Evolutionary conservation across 2,113 vertebrate species (phyloP).

Genomic region (Plotosus lineatus): DNA sequence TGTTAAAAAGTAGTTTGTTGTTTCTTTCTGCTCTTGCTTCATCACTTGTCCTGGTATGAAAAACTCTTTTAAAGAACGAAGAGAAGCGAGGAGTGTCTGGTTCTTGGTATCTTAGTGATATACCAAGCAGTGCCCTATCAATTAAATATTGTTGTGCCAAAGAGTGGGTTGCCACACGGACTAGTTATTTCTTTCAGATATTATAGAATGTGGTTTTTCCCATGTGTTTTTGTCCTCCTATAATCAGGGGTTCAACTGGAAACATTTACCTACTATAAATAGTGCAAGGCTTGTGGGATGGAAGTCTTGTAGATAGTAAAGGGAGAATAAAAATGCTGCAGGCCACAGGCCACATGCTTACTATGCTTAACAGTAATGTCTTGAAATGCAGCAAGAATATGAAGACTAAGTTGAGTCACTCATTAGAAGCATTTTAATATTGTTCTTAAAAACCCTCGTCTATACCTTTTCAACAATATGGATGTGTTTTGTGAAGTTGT

Average conservation of each 20-base stretch:
- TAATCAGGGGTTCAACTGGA: slow-evolving; percentile 71
- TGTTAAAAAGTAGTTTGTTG: not conserved
- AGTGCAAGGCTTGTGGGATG: slow-evolving; percentile 68
- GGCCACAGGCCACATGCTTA: slow-evolving; percentile 66
- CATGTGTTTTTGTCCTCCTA: slow-evolving; percentile 45
- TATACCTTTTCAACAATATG: not conserved
- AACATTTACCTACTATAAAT: slow-evolving; percentile 75
- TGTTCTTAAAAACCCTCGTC: not conserved
- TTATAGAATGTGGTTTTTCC: slow-evolving; percentile 62
- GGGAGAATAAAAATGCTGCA: slow-evolving; percentile 70
- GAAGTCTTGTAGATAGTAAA: slow-evolving; percentile 65
- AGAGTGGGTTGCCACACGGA: slow-evolving; percentile 53
- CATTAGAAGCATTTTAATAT: not conserved
- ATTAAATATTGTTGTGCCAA: slow-evolving; percentile 11
- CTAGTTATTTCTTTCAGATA: slow-evolving; percentile 48
- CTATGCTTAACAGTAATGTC: slow-evolving; percentile 60
- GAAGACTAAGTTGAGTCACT: not conserved
- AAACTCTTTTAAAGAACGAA: not conserved
- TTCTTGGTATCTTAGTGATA: not conserved
- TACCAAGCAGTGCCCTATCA: not conserved
- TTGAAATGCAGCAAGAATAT: not conserved
- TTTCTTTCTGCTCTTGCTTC: no score
- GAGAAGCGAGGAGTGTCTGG: not conserved
- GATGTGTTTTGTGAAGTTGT: not conserved
- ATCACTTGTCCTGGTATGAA: not conserved